phyloP scores from a whole-genome alignment of 1,140 invertebrate species.

The Drosophila quadrilineata region DNA sequence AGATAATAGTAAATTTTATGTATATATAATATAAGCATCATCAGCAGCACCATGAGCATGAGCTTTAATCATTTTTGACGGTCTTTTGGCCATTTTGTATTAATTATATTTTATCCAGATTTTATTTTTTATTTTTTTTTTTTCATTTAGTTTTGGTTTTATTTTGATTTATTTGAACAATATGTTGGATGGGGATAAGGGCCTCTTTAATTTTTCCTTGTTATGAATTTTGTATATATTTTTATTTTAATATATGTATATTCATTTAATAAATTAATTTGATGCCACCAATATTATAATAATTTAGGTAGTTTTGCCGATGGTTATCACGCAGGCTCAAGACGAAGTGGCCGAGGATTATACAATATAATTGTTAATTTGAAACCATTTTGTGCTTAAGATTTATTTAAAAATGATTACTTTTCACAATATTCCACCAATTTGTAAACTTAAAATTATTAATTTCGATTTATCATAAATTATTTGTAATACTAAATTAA shows the following conservation, averaged over 20 bases:
- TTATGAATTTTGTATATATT: background rate
- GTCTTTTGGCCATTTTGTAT: too few relatives aligned
- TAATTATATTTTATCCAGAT: conserved; percentile 49
- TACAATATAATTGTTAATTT: background rate
- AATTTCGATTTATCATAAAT: conserved; percentile 41
- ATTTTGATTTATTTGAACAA: conserved; percentile 4
- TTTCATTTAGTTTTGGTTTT: background rate
- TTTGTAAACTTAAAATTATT: conserved; percentile 63
- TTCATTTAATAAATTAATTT: conserved; percentile 9
- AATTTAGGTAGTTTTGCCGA: too few relatives aligned
- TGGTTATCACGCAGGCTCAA: background rate
- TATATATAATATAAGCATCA: conserved; percentile 11
- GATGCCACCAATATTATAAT: too few relatives aligned
- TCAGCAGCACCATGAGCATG: conserved; percentile 1
- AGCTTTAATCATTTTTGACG: too few relatives aligned
- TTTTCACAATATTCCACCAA: conserved; percentile 42
- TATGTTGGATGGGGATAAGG: background rate
- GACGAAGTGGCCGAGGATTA: conserved; percentile 10
- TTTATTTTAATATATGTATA: background rate
- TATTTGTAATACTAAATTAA: conserved; percentile 30
- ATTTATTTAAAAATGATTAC: conserved; percentile 56
- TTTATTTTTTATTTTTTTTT: conserved; percentile 8
- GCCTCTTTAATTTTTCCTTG: background rate
- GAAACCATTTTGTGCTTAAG: conserved; percentile 55
- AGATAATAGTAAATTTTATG: too few relatives aligned